phyloP scores from a whole-genome alignment of 2,113 vertebrate genomes.

The Hippocampus abdominalis region DNA sequence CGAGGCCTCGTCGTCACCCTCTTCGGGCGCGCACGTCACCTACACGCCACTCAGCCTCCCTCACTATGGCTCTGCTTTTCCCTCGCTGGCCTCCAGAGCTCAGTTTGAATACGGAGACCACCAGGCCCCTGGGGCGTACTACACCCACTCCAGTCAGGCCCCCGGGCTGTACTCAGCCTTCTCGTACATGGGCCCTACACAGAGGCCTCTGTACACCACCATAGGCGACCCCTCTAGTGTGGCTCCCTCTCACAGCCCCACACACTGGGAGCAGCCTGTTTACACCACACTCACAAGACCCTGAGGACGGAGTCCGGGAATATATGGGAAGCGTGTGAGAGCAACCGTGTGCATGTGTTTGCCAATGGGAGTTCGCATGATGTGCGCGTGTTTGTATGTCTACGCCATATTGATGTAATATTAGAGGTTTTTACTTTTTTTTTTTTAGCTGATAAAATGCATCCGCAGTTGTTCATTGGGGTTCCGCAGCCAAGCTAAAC shows the following conservation, averaged over 20 bases:
- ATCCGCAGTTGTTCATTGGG: slow-evolving; percentile 34
- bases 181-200: slow-evolving; percentile 98
- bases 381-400: slow-evolving; percentile 3
- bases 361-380: not conserved
- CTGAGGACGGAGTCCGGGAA: slow-evolving; percentile 71
- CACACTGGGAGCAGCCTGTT: slow-evolving; percentile 99
- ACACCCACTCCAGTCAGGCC: slow-evolving; percentile 90
- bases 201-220: slow-evolving; percentile 97
- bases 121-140: slow-evolving; percentile 92
- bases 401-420: slow-evolving; percentile 61
- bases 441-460: slow-evolving; percentile 54
- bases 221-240: slow-evolving; percentile 92
- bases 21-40: slow-evolving; percentile 89
- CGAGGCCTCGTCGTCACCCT: slow-evolving; percentile 77
- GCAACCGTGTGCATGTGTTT: slow-evolving; percentile 38
- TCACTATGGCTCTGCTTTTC: slow-evolving; percentile 94
- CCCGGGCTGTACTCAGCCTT: slow-evolving; percentile 97
- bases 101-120: slow-evolving; percentile 97
- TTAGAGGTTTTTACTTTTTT: slow-evolving; percentile 59
- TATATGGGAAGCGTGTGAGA: slow-evolving; percentile 62
- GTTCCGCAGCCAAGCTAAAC: slow-evolving; percentile 54
- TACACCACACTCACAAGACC: slow-evolving; percentile 97
- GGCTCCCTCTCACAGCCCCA: slow-evolving; percentile 96
- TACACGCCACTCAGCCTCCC: slow-evolving; percentile 96
- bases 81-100: slow-evolving; percentile 91